Evolutionary conservation across 2,888 invertebrate genomes (phyloP), one percentile per base, ranked within the genome.

Genomic region (Tenthredo mesomela): DNA sequence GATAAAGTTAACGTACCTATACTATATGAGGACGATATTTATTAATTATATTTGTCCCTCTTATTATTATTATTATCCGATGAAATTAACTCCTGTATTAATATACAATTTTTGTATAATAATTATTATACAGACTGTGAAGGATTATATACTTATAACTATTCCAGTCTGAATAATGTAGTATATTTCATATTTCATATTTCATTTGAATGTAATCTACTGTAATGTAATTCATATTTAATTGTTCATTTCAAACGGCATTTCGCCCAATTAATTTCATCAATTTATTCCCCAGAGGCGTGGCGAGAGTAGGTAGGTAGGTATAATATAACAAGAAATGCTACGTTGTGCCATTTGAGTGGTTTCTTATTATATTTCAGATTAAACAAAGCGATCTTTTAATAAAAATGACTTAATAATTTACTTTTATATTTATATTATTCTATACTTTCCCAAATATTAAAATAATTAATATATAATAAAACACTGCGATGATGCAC

Each of bases 231-330:
- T 37, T 37, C 37, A 7, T 37, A 70, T 18, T 70, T 43, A 43
- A 43, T 73, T 73, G 71, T 67, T 67, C 4, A 67, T 33, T 67
- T 33, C 18, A 73, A 73, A 43, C 71, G 40, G 71, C 40, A 73
- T 73, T 73, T 73, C 43, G 40, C 43, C 71, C 25, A 73, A 43
- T 43, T 43, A 73, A 40, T 73, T 43, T n/a, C 10, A 18, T 73
- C 71, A 40, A 73, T 43, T 73, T 37, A 40, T 43, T 40, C 43
- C 5, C 7, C 21, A 40, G 21, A 43, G 71, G 71, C 71, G 71
- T 73, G 71, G 71, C 71, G 43, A 12, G 71, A 18, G 71, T 73
- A 43, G 25, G 25, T 25, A 29, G n/a, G n/a, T n/a, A n/a, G n/a
- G n/a, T 29, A 18, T 43, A 43, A 73, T 73, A 73, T 12, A 73